phyloP scores from a whole-genome alignment of 2,888 invertebrate species.

The Slavum lentiscoides region DNA sequence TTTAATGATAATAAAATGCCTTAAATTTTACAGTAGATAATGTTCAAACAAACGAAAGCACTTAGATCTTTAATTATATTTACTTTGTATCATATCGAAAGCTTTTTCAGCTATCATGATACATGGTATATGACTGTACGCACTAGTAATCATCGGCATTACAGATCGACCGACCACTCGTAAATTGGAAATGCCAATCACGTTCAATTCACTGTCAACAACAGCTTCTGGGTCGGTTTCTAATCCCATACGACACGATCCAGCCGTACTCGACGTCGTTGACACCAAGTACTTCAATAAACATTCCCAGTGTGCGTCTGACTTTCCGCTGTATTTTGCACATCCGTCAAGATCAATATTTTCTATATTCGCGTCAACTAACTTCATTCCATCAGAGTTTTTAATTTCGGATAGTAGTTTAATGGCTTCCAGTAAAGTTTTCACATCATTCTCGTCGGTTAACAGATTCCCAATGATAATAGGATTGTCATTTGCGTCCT shows the following conservation, averaged over 20 bases:
- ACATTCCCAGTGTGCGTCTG: constrained; percentile 55
- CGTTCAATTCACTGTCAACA: constrained; percentile 54
- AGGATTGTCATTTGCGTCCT: constrained; percentile 54
- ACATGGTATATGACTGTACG: constrained; percentile 37
- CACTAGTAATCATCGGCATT: constrained; percentile 53
- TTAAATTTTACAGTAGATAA: not conserved
- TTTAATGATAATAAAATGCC: not conserved
- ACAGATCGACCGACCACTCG: constrained; percentile 38
- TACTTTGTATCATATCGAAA: constrained; percentile 20
- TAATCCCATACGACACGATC: constrained; percentile 56
- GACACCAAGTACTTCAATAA: constrained; percentile 55
- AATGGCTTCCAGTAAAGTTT: constrained; percentile 50
- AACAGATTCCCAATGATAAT: constrained; percentile 54
- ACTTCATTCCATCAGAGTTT: constrained; percentile 19
- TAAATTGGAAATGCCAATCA: constrained; percentile 53
- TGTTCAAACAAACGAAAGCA: not conserved
- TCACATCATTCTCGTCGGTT: constrained; percentile 53
- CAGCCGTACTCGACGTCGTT: constrained; percentile 55
- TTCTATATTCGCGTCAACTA: constrained; percentile 32
- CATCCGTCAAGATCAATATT: constrained; percentile 46
- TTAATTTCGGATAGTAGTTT: constrained; percentile 27
- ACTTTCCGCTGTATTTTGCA: not conserved
- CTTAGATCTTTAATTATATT: constrained; percentile 12
- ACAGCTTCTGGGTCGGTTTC: constrained; percentile 55
- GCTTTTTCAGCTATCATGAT: constrained; percentile 46